Evolutionary conservation across 2,113 vertebrate genomes (phyloP).

Genomic region (Xiphias gladius): DNA sequence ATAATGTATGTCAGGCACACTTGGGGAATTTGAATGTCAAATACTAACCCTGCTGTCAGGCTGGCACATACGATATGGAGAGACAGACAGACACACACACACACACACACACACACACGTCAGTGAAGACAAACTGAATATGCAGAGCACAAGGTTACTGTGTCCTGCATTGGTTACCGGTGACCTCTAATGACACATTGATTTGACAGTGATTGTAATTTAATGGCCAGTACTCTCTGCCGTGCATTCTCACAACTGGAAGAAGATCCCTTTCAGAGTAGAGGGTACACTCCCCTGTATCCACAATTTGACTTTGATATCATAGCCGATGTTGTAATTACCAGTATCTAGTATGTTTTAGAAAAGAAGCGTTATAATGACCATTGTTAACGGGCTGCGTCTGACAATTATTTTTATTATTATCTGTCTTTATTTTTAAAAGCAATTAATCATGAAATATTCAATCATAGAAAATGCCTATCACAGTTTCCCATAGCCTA

Average conservation of each 20-base stretch:
- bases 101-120: neutral
- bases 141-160: conserved; percentile 30
- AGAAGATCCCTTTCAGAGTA: conserved; percentile 10
- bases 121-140: conserved; percentile 7
- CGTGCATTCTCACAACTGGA: neutral
- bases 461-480: neutral
- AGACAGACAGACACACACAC: no score
- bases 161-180: conserved; percentile 6
- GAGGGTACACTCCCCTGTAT: neutral
- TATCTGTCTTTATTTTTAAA: neutral
- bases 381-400: neutral
- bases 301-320: neutral
- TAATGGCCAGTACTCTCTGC: conserved; percentile 1
- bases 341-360: neutral
- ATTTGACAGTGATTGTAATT: conserved; percentile 30
- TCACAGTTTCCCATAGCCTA: no score
- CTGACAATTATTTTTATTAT: neutral
- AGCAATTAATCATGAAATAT: neutral
- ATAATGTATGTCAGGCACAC: conserved; percentile 41
- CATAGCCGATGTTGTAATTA: neutral
- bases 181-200: conserved; percentile 46
- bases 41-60: neutral
- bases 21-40: conserved; percentile 31
- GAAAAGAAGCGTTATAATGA: neutral
- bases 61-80: neutral